phyloP scores from a whole-genome alignment of 2,888 invertebrate species.

The Pammene aurita region DNA sequence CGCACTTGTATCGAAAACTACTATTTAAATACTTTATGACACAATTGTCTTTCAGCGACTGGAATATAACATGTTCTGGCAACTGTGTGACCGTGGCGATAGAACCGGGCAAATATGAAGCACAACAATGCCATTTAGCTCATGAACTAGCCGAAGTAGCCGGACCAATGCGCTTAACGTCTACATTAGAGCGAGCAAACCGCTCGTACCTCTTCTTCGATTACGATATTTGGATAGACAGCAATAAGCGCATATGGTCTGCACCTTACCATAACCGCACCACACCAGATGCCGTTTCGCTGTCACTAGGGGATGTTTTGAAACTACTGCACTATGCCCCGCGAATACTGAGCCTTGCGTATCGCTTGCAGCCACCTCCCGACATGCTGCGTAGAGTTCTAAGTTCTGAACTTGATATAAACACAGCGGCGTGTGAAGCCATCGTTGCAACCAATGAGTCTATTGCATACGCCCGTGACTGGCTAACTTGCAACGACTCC shows the following conservation, averaged over 20 bases:
- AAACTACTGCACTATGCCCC: neutral
- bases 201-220: constrained; percentile 52
- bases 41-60: neutral
- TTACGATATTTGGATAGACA: constrained; percentile 49
- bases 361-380: neutral
- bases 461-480: neutral
- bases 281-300: neutral
- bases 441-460: constrained; percentile 16
- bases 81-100: constrained; percentile 18
- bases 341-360: constrained; percentile 16
- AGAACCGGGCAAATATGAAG: neutral
- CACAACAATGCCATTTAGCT: neutral
- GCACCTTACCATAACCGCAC: constrained; percentile 17
- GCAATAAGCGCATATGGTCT: constrained; percentile 19
- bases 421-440: constrained; percentile 47
- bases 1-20: no score
- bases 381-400: constrained; percentile 11
- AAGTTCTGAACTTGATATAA: neutral
- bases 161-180: neutral
- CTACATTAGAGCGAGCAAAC: neutral
- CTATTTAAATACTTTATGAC: no score
- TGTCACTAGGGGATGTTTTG: neutral
- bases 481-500: constrained; percentile 26
- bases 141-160: constrained; percentile 9
- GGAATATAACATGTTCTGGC: constrained; percentile 14